Evolutionary conservation across 1,140 invertebrate genomes (phyloP).

Genomic region (Apis cerana): DNA sequence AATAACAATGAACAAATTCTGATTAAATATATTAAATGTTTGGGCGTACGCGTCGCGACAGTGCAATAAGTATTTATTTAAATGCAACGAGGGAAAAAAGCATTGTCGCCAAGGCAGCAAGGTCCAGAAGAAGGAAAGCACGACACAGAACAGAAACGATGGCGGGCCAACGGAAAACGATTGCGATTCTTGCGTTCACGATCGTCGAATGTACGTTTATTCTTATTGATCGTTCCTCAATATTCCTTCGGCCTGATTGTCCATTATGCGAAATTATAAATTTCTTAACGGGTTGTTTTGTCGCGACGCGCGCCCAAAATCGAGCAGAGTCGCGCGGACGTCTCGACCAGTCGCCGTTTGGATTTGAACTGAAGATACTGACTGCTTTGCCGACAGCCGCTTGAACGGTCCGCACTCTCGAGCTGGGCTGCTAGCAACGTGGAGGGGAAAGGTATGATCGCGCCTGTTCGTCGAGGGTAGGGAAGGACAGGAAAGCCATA

Average conservation of each 20-base stretch:
- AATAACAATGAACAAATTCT: background rate
- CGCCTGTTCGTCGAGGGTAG: background rate
- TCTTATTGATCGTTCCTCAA: background rate
- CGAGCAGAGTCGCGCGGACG: constrained; percentile 23
- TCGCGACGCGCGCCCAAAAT: constrained; percentile 52
- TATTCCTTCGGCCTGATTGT: background rate
- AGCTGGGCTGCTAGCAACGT: constrained; percentile 22
- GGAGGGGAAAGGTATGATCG: constrained; percentile 32
- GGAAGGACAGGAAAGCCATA: constrained; percentile 14
- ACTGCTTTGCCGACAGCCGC: constrained; percentile 12
- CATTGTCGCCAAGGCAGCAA: background rate
- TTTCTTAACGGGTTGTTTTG: background rate
- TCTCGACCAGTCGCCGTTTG: constrained; percentile 38
- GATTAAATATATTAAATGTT: background rate
- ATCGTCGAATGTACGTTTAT: background rate
- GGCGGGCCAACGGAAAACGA: background rate
- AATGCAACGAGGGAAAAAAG: constrained; percentile 11
- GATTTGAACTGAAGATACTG: constrained; percentile 40
- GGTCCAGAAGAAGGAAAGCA: background rate
- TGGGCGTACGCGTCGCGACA: constrained; percentile 53
- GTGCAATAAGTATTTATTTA: background rate
- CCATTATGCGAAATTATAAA: constrained; percentile 9
- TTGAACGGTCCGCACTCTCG: constrained; percentile 10
- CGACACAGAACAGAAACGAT: background rate
- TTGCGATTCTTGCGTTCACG: background rate